Evolutionary conservation across 2,113 vertebrate species (phyloP), one percentile per base, ranked within the genome.

Genomic region (Mesembrinibis cayennensis): DNA sequence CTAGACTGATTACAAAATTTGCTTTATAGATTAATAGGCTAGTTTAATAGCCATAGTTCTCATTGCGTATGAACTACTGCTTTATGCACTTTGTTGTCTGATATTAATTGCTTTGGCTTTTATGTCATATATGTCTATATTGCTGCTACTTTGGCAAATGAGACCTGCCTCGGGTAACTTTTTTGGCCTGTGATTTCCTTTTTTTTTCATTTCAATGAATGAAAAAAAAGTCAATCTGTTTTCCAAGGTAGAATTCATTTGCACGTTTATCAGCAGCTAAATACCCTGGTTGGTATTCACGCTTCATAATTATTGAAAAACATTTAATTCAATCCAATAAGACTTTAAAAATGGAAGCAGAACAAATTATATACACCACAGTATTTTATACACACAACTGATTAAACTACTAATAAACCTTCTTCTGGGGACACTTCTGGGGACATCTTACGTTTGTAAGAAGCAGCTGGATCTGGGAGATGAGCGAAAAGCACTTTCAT

Each of bases 1-100:
- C 84, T 87, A 55, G 49, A 93, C 50, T 82, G 87, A 96, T 92
- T 83, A 71, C 53, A 50, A 95, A 95, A 38, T 97, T 95, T 96
- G 69, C 65, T 87, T 89, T 79, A 47, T 62, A 95, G 77, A 87
- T 95, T 87, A 91, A 91, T 63, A 94, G 42, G 29, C 42, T 84
- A 85, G 34, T 66, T 94, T 94, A 95, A 92, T 88, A 94, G 52
- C 66, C 70, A 47, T 50, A 77, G 70, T 94, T 94, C 66, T 89
- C 17, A 66, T 18, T 56, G n/a, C 80, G 42, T 82, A 86, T 90
- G 50, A 80, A 85, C 70, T 90, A 87, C 34, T 71, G 59, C 19
- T 87, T 86, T 62, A 77, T 88, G 44, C n/a, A 77, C n/a, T 94
- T 91, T 72, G 32, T 85, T 91, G 56, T 72, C 40, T 87, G 62